These are phyloP conservation scores for Toxotes lorentzi DNA, from an alignment of 2,797 vertebrate species.

Conservation along the genomic window DNA sequence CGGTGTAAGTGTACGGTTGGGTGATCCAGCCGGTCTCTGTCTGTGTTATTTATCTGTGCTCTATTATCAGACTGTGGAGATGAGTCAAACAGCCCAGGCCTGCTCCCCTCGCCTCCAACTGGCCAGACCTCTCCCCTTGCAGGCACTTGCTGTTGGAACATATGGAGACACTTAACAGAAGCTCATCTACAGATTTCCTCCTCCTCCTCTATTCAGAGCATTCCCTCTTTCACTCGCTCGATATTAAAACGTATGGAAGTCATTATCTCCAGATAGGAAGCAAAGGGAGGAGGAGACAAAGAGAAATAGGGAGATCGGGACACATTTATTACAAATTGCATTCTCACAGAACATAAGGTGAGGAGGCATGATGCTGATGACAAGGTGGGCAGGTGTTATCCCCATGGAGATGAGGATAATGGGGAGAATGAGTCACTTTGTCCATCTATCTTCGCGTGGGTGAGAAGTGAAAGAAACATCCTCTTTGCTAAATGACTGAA, in stretches of 20 bases:
- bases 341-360: conserved; percentile 49
- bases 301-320: conserved; percentile 40
- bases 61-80: conserved; percentile 65
- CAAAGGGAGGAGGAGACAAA: conserved; percentile 36
- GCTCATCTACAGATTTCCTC: conserved; percentile 83
- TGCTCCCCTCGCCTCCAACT: conserved; percentile 39
- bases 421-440: conserved; percentile 54
- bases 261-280: conserved; percentile 73
- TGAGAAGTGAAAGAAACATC: conserved; percentile 39
- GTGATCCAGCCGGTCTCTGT: conserved; percentile 56
- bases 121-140: conserved; percentile 52
- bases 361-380: conserved; percentile 46
- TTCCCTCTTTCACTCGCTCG: conserved; percentile 65
- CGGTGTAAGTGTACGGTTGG: conserved; percentile 50
- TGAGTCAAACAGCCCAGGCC: conserved; percentile 55
- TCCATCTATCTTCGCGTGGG: conserved; percentile 41
- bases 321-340: conserved; percentile 65
- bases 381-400: conserved; percentile 48
- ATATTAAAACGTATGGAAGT: conserved; percentile 82
- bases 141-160: conserved; percentile 70
- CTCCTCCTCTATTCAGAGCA: conserved; percentile 66
- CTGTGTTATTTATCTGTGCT: conserved; percentile 64
- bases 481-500: conserved; percentile 41
- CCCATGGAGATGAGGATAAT: conserved; percentile 32
- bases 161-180: conserved; percentile 87